phyloP scores from a whole-genome alignment of 2,113 vertebrate species.

The Leptobrachium ailaonicum region DNA sequence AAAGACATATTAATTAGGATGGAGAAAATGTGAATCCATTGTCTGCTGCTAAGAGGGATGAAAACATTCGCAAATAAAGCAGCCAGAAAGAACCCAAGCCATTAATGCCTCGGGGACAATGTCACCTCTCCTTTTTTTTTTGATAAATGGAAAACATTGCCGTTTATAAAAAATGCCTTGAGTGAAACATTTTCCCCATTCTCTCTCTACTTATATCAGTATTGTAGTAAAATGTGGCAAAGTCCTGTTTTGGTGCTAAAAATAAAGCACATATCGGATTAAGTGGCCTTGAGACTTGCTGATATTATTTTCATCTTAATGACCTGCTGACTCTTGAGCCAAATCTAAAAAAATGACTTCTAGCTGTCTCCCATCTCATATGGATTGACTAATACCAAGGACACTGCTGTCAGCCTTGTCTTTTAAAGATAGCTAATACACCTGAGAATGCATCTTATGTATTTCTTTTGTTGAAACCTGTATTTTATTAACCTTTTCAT shows the following conservation, averaged over 20 bases:
- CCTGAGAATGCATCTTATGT: background rate
- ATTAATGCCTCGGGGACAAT: background rate
- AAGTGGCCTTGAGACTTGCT: background rate
- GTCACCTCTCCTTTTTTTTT: background rate
- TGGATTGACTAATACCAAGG: background rate
- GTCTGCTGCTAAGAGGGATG: conserved; percentile 8
- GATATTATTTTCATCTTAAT: background rate
- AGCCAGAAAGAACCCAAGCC: background rate
- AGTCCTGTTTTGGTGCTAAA: background rate
- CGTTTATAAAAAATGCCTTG: background rate
- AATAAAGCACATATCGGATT: background rate
- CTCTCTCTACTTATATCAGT: background rate
- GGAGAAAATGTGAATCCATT: conserved; percentile 13
- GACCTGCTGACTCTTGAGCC: background rate
- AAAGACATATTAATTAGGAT: conserved; percentile 8
- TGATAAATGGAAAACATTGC: background rate
- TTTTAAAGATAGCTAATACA: background rate
- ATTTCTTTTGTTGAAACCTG: background rate
- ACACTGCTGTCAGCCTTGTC: background rate
- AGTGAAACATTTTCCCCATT: background rate
- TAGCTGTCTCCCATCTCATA: background rate
- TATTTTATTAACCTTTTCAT: background rate
- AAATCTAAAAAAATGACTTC: background rate
- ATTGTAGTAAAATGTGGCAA: background rate
- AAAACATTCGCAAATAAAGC: background rate